Evolutionary conservation across 2,797 vertebrate species (phyloP), one percentile per base, ranked within the genome.

Genomic region (Crypturellus tataupa): DNA sequence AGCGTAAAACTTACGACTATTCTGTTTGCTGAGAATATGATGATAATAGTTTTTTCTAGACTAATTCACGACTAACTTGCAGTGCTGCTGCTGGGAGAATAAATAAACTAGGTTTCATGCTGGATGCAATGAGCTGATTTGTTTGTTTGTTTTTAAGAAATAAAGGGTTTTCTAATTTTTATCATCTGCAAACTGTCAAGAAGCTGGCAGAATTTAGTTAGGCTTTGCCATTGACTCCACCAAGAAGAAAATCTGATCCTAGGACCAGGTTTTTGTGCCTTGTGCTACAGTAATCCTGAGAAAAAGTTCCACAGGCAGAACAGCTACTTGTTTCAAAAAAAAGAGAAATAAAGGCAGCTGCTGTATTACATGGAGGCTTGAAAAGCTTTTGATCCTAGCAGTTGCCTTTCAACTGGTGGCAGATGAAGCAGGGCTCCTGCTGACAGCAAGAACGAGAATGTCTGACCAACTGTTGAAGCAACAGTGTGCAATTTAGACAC

Each of bases 221-320:
- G 23, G n/a, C 10, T 81, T 76, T 77, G 40, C 46, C 7, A 46
- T 37, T 84, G 21, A 55, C 17, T 76, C 31, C 15, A 18, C 4
- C 63, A 35, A 69, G n/a, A 67, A 55, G 0, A 11, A 67, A 83
- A 39, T 82, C 15, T 79, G 56, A 68, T 58, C 31, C 25, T 71
- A 33, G 24, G 13, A 11, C 9, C 0, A 1, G 1, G 2, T 2
- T 5, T 39, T 90, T 60, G 33, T 35, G 33, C 33, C 23, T 37
- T 69, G 11, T 8, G 17, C 68, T 80, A 80, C n/a, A 75, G 49
- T 60, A 68, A 85, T 44, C 73, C 56, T 47, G 44, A 77, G 15
- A 91, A 69, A 3, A 58, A 6, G 5, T 63, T 83, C 24, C 40
- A 35, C 9, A 21, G 60, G 44, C 35, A 63, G 70, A 83, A 44